Evolutionary conservation across 2,888 invertebrate genomes (phyloP).

Genomic region (Eulithis testata): DNA sequence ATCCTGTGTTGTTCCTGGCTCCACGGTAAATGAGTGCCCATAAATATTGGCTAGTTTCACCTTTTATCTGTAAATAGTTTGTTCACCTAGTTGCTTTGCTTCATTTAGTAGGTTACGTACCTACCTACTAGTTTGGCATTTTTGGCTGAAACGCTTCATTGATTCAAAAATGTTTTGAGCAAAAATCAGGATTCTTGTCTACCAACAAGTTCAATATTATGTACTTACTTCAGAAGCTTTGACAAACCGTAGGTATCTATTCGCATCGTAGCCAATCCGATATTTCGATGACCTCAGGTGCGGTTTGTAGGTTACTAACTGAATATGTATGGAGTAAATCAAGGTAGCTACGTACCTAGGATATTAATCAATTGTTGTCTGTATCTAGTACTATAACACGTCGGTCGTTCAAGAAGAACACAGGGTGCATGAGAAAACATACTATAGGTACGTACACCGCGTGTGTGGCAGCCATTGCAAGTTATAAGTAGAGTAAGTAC

Average conservation of each 20-base stretch:
- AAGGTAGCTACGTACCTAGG: not conserved
- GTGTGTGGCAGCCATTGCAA: constrained; percentile 18
- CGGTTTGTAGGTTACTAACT: not conserved
- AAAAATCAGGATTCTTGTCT: no score
- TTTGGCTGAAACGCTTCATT: no score
- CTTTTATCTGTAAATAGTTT: not conserved
- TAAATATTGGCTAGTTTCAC: constrained; percentile 13
- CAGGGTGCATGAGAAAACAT: no score
- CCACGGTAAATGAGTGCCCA: constrained; percentile 6
- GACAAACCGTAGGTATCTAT: constrained; percentile 3
- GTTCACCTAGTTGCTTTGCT: not conserved
- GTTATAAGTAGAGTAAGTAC: constrained; percentile 1
- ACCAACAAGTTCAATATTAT: no score
- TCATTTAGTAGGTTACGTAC: no score
- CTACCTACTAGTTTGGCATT: no score
- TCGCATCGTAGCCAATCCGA: constrained; percentile 12
- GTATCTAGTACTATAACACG: not conserved
- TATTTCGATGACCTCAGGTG: constrained; percentile 16
- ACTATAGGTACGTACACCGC: no score
- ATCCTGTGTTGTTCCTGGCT: constrained; percentile 16
- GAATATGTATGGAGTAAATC: constrained; percentile 7
- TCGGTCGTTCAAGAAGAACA: no score
- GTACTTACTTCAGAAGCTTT: not conserved
- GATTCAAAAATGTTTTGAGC: not conserved
- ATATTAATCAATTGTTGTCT: not conserved